A percentile compares a stretch with the other conserved stretches of the same genome.
phyloP scores from a whole-genome alignment of 2,888 invertebrate genomes.

The Margaritifera margaritifera region DNA sequence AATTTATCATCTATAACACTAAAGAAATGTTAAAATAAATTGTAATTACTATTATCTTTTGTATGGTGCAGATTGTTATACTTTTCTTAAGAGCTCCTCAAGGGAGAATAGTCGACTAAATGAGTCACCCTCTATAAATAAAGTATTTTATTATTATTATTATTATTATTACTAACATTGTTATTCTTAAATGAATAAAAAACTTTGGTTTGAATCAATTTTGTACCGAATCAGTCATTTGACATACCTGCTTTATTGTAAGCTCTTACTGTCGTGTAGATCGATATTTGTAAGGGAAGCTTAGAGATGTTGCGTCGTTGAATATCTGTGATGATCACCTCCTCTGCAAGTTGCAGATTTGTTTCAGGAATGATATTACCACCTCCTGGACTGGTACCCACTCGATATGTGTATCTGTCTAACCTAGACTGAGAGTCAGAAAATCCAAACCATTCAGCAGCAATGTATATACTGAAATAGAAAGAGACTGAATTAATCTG shows the following conservation, averaged over 20 bases:
- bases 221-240: background rate
- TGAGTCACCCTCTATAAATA: no score
- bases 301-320: background rate
- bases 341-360: constrained; percentile 18
- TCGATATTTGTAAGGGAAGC: constrained; percentile 19
- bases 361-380: constrained; percentile 14
- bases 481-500: no score
- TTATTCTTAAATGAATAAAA: no score
- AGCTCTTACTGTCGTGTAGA: constrained; percentile 39
- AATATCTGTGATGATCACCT: constrained; percentile 14
- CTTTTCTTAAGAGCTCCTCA: no score
- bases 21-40: no score
- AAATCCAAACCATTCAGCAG: constrained; percentile 28
- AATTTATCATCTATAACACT: no score
- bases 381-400: constrained; percentile 14
- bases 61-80: no score
- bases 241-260: constrained; percentile 44
- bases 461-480: constrained; percentile 13
- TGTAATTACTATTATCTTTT: no score
- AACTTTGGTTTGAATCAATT: no score
- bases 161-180: no score
- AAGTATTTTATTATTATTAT: no score
- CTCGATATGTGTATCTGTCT: constrained; percentile 19
- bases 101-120: no score
- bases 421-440: constrained; percentile 27